phyloP scores from a whole-genome alignment of 37 sponge, comb jelly and placozoan genomes.

The Dysidea cf. avara region DNA sequence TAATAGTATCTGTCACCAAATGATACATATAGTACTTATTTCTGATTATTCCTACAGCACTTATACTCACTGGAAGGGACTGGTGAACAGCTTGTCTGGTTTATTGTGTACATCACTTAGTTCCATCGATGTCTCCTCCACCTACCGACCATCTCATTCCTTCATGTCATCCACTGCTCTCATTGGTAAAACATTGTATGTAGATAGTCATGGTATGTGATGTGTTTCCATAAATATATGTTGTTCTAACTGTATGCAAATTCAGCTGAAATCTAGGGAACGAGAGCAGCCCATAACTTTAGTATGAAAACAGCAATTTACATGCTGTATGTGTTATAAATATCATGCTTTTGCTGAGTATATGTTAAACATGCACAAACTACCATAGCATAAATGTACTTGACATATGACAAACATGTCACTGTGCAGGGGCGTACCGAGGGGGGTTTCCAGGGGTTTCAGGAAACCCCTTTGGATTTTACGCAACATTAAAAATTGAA shows the following conservation, averaged over 20 bases:
- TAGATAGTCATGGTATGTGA: background rate
- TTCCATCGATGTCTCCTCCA: constrained; percentile 64
- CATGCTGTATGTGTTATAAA: too few species aligned
- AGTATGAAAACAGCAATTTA: too few species aligned
- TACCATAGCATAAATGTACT: too few species aligned
- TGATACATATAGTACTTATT: too few species aligned
- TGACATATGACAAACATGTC: too few species aligned
- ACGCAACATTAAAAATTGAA: too few species aligned
- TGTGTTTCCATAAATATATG: background rate
- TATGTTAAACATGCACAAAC: too few species aligned
- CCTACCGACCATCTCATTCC: constrained; percentile 65
- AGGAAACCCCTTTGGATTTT: too few species aligned
- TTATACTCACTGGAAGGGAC: constrained; percentile 69
- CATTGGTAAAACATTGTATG: constrained; percentile 53
- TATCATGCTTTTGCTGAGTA: too few species aligned
- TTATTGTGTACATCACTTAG: constrained; percentile 88
- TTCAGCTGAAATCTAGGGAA: background rate
- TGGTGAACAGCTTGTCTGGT: constrained; percentile 89
- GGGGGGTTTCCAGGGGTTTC: too few species aligned
- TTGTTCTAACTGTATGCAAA: background rate
- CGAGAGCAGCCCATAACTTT: background rate
- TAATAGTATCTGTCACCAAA: too few species aligned
- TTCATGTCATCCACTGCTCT: constrained; percentile 75
- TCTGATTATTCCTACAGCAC: constrained; percentile 39
- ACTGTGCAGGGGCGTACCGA: too few species aligned